Evolutionary conservation across 1,140 invertebrate species (phyloP).

Genomic region (Streblospio benedicti): DNA sequence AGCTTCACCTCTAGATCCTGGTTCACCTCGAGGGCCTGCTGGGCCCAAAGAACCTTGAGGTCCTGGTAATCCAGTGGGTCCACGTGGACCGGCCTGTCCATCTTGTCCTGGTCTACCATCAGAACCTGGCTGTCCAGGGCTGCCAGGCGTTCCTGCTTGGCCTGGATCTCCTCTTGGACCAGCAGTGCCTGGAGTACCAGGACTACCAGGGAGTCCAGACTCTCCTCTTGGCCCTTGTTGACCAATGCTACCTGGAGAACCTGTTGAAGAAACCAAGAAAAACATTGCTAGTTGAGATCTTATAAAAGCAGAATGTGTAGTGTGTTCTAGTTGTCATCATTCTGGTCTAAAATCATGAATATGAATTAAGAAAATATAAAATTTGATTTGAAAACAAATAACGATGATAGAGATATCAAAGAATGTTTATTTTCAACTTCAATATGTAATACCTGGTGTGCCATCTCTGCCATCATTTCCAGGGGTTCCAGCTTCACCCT

Average conservation of each 20-base stretch:
- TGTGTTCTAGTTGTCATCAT: no score
- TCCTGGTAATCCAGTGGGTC: conserved; percentile 68
- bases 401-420: no score
- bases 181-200: background rate
- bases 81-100: conserved; percentile 63
- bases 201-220: conserved; percentile 2
- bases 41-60: conserved; percentile 49
- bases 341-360: no score
- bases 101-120: conserved; percentile 66
- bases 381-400: no score
- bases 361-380: no score
- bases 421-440: no score
- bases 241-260: conserved; percentile 4
- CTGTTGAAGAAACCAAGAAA: no score
- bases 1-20: background rate
- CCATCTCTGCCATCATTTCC: background rate
- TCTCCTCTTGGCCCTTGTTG: conserved; percentile 3
- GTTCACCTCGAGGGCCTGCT: background rate
- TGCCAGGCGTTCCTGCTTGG: conserved; percentile 55
- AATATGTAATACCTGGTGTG: conserved; percentile 1
- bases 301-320: no score
- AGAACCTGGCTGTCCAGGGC: conserved; percentile 59
- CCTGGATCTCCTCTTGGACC: conserved; percentile 45
- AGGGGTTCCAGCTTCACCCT: background rate
- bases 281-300: no score